These are phyloP conservation scores for Drosophila recens DNA, from an alignment of 2,888 invertebrate genomes.

Conservation along the genomic window DNA sequence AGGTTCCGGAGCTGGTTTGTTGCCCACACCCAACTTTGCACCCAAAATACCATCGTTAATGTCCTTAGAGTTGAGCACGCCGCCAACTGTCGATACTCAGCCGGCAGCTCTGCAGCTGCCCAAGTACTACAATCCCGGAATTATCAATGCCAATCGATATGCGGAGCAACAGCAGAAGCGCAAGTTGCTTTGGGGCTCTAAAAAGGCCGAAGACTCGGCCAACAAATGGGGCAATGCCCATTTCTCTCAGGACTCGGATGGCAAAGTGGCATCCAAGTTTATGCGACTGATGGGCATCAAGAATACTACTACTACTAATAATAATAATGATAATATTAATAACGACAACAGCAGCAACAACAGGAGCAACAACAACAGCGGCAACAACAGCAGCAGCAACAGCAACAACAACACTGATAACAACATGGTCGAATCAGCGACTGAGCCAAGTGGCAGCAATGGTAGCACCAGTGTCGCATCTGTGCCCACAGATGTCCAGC, in stretches of 20 bases:
- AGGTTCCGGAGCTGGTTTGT: slow-evolving; percentile 54
- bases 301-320: slow-evolving; percentile 37
- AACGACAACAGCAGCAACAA: background rate
- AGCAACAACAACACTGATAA: slow-evolving; percentile 15
- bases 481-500: slow-evolving; percentile 80
- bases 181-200: slow-evolving; percentile 95
- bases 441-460: slow-evolving; percentile 10
- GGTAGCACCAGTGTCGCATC: slow-evolving; percentile 28
- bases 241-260: slow-evolving; percentile 96
- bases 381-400: slow-evolving; percentile 6
- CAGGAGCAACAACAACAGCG: slow-evolving; percentile 28
- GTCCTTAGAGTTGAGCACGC: slow-evolving; percentile 69
- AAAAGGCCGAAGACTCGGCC: slow-evolving; percentile 86
- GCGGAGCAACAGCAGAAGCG: slow-evolving; percentile 96
- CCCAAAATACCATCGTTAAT: slow-evolving; percentile 75
- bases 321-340: slow-evolving; percentile 7
- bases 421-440: slow-evolving; percentile 9
- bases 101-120: slow-evolving; percentile 85
- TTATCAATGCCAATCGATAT: slow-evolving; percentile 92
- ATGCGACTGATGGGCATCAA: slow-evolving; percentile 97
- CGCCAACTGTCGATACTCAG: slow-evolving; percentile 27
- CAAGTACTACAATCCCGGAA: slow-evolving; percentile 91
- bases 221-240: slow-evolving; percentile 92
- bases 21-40: slow-evolving; percentile 66
- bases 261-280: slow-evolving; percentile 97